phyloP scores from a whole-genome alignment of 2,113 vertebrate species.

The Clarias macrocephalus region DNA sequence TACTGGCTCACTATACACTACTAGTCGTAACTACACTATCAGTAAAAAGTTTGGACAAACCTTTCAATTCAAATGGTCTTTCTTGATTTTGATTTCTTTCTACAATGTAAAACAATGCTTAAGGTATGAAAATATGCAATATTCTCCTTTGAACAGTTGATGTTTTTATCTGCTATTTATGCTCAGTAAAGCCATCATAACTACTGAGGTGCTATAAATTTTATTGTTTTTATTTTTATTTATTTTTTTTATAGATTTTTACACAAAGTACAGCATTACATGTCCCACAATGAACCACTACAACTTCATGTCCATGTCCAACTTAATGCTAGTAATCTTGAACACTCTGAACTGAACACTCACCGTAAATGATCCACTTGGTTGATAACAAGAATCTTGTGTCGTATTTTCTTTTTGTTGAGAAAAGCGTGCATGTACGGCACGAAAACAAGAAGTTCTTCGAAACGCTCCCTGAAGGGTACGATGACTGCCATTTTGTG shows the following conservation, averaged over 20 bases:
- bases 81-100: too few relatives aligned
- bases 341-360: background rate
- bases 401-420: slow-evolving; percentile 86
- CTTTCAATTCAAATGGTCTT: too few relatives aligned
- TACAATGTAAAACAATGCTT: too few relatives aligned
- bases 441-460: slow-evolving; percentile 91
- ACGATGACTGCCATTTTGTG: slow-evolving; percentile 90
- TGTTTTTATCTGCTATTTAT: too few relatives aligned
- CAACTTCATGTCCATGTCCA: background rate
- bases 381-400: slow-evolving; percentile 91
- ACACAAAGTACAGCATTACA: background rate
- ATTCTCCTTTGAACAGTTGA: too few relatives aligned
- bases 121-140: too few relatives aligned
- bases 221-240: too few relatives aligned
- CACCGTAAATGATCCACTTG: slow-evolving; percentile 95
- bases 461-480: slow-evolving; percentile 94
- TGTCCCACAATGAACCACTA: background rate
- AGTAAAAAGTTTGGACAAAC: too few relatives aligned
- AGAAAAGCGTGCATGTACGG: slow-evolving; percentile 92
- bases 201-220: too few relatives aligned
- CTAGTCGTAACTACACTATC: too few relatives aligned
- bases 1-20: background rate
- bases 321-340: background rate
- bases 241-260: too few relatives aligned
- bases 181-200: too few relatives aligned